Evolutionary conservation across 1,140 invertebrate species (phyloP), one percentile per base, ranked within the genome.

Genomic region (Conopomorpha cramerella): DNA sequence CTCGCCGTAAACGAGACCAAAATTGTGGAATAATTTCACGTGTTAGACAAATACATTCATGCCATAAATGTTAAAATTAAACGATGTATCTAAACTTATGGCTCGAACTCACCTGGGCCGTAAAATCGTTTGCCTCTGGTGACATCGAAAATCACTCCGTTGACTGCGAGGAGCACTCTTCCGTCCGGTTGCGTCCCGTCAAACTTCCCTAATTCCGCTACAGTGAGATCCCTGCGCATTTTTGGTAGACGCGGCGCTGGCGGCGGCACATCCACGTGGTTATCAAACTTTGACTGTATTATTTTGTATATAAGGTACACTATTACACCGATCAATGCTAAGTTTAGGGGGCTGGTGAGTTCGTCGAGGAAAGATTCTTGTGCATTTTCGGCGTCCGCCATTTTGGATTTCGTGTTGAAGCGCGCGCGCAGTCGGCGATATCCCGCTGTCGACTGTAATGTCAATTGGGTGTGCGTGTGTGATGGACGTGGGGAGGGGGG

Each of bases 261-360:
- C 6, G 62, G 49, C 0, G 55, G 15, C 16, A 43, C 30, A 6
- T 46, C 52, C 14, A 49, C 55, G 3, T 52, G 49, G 2, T 46
- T 46, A 43, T 71, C 64, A 34, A 70, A 70, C 49, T 74, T 65
- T 16, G 70, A 71, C 45, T 48, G 60, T 46, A 71, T 36, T 8
- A 74, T 74, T 43, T 71, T 74, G 41, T 71, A 74, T 18, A 74
- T 33, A 46, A 74, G 62, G 50, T 71, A 74, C 40, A 63, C 51
- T 41, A 74, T 74, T 30, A 74, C 44, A 19, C 52, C 48, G 16
- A 71, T 39, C 26, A 74, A 45, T 16, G 60, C 52, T 43, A 74
- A 44, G 38, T 74, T 71, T 8, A 74, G 33, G 7, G 70, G 70
- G 40, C 64, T 70, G 31, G 61, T 70, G 19, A 74, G 43, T 47